phyloP scores from a whole-genome alignment of 2,888 invertebrate genomes.

The Cerastoderma edule region DNA sequence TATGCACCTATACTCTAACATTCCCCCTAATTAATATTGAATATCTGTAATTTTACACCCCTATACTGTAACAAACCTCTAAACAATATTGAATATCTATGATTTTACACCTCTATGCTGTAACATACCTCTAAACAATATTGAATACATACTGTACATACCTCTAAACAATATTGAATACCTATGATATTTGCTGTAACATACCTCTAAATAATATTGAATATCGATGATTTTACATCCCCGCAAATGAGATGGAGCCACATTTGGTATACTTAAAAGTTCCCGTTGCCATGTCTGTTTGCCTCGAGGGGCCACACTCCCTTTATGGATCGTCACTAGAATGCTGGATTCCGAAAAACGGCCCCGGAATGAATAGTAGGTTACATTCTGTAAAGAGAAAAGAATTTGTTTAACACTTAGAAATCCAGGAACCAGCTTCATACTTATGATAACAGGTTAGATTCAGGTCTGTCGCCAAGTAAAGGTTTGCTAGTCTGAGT shows the following conservation, averaged over 20 bases:
- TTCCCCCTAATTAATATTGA: too few species aligned
- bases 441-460: too few species aligned
- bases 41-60: too few species aligned
- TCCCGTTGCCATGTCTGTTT: constrained; percentile 80
- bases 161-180: too few species aligned
- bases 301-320: constrained; percentile 76
- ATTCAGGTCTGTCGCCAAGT: too few species aligned
- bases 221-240: constrained; percentile 80
- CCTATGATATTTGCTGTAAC: too few species aligned
- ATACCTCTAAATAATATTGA: constrained; percentile 79
- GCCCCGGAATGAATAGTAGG: constrained; percentile 79
- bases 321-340: constrained; percentile 78
- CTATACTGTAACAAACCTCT: constrained; percentile 77
- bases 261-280: constrained; percentile 77
- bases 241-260: constrained; percentile 77
- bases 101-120: constrained; percentile 79
- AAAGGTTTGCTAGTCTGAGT: too few species aligned
- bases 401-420: too few species aligned
- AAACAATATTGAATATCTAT: constrained; percentile 78
- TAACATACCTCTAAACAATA: too few species aligned
- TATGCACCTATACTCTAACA: too few species aligned
- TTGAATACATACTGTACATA: too few species aligned
- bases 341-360: constrained; percentile 78
- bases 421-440: too few species aligned
- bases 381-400: constrained; percentile 74